These are phyloP conservation scores for Brevimyrus niger DNA, from an alignment of 2,113 vertebrate genomes.

Conservation along the genomic window DNA sequence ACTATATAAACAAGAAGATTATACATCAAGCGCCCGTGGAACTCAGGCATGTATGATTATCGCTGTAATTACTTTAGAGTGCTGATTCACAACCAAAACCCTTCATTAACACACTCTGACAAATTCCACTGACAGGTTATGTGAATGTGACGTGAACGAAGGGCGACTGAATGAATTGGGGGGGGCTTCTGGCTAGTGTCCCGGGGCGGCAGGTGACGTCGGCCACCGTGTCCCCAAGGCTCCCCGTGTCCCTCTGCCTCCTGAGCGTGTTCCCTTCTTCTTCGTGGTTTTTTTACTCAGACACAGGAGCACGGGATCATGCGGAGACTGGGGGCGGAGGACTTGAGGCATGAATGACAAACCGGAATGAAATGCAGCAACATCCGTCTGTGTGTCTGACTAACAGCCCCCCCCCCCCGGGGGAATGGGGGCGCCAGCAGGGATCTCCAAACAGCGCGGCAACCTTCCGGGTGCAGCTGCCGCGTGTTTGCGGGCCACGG, in stretches of 20 bases:
- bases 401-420: background rate
- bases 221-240: background rate
- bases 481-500: background rate
- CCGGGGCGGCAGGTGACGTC: background rate
- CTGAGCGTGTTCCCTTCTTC: constrained; percentile 7
- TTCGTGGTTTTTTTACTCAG: background rate
- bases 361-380: background rate
- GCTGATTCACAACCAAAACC: background rate
- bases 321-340: background rate
- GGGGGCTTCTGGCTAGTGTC: background rate
- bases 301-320: background rate
- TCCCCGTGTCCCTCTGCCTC: constrained; percentile 12
- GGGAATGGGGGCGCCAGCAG: background rate
- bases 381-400: background rate
- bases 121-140: background rate
- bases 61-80: background rate
- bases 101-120: background rate
- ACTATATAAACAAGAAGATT: background rate
- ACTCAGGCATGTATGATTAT: background rate
- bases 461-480: background rate
- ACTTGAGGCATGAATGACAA: background rate
- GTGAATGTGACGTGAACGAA: background rate
- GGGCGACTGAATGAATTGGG: background rate
- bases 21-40: background rate
- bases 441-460: background rate